A percentile compares a stretch with the other conserved stretches of the same genome.
These are phyloP conservation scores for Neomorphus geoffroyi DNA, from an alignment of 2,797 vertebrate genomes.

Conservation along the genomic window DNA sequence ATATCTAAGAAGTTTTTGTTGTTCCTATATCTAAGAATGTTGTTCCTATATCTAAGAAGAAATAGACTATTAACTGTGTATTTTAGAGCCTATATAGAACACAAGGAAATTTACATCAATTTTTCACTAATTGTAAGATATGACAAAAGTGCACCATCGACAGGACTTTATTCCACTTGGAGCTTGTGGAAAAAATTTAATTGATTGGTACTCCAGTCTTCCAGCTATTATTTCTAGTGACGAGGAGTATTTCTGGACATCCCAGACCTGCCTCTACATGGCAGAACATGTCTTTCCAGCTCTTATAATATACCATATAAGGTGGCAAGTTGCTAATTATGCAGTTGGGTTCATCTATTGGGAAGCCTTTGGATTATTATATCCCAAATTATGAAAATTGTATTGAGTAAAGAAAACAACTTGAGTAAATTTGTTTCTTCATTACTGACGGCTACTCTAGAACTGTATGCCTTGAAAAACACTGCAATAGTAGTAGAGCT, in stretches of 20 bases:
- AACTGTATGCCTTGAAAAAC: neutral
- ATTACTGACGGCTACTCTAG: neutral
- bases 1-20: too few species aligned
- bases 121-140: neutral
- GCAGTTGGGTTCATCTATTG: neutral
- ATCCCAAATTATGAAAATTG: neutral
- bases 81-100: neutral
- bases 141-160: rapidly evolving
- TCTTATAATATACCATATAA: neutral
- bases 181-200: neutral
- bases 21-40: too few species aligned
- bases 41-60: neutral
- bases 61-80: neutral
- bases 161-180: neutral
- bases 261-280: neutral
- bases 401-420: neutral
- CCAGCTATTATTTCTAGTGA: neutral
- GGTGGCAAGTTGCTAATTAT: neutral
- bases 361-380: neutral
- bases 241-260: neutral
- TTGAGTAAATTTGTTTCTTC: neutral
- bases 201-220: neutral
- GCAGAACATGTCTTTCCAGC: neutral
- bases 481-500: neutral
- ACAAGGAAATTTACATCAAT: neutral